Base-by-base conservation (phyloP, 2,888 invertebrate species). In the Dascillus cervinus region DNA sequence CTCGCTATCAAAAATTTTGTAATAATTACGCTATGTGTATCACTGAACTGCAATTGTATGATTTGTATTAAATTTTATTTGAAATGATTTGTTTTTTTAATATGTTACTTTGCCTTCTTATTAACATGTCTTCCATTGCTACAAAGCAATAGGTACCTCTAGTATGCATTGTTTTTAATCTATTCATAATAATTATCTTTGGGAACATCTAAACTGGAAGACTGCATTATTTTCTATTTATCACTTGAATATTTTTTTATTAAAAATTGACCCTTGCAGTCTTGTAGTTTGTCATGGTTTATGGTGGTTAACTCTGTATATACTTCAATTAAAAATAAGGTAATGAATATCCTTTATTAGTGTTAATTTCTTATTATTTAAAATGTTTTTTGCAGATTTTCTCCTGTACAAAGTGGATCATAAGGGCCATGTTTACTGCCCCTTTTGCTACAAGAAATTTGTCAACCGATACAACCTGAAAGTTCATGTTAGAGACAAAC, bases 401-500 rank as follows among this genome's bases (percentile, higher is more conserved):
- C 41, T 54, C 8, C 34, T 57, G 29, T 62, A 52, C 43, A 48
- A 54, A 11, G 53, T 52, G 20, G 64, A 63, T 26, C 47, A 53
- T 36, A 63, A 62, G 44, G 70, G 69, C 13, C 72, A 73, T 37
- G 75, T 75, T n/a, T 73, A 73, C 52, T 77, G 77, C 50, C 73
- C 73, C 0, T 72, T 72, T 40, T 77, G 77, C 56, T 73, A 72
- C 50, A 67, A 75, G 48, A 73, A 72, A 62, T 77, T 77, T 58
- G 76, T 74, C 32, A 77, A 77, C 59, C 72, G 77, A 3, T 77
- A 76, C 66, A 82, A 81, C 60, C 64, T 82, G 53, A 81, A 81
- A 58, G 74, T 81, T 20, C 81, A 82, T 55, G 75, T 81, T 25
- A 68, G 79, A 13, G 81, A 81, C 60, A 80, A 80, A 53, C 82